phyloP scores from a whole-genome alignment of 2,888 invertebrate species.

The Euplagia quadripunctaria region DNA sequence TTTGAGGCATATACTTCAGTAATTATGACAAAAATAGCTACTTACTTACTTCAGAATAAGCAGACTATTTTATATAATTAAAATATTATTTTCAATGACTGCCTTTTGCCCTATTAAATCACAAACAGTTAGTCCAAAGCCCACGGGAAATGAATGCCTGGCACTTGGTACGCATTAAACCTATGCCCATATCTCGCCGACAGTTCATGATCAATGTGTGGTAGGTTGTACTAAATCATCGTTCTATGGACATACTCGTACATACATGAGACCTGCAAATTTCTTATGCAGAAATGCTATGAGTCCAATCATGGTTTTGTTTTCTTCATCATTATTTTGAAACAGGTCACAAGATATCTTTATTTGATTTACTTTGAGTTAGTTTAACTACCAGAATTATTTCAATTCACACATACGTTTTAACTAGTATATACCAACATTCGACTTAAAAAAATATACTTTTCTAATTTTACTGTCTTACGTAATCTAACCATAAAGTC shows the following conservation, averaged over 20 bases:
- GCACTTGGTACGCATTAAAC: conserved; percentile 22
- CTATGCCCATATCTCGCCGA: conserved; percentile 20
- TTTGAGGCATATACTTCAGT: not conserved
- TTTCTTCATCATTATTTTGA: not conserved
- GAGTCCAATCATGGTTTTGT: not conserved
- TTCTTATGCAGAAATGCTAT: not conserved
- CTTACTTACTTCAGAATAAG: not conserved
- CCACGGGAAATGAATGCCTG: conserved; percentile 20
- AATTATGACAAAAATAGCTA: not conserved
- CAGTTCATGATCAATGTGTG: conserved; percentile 25
- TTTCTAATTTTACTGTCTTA: too few relatives aligned
- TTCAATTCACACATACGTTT: not conserved
- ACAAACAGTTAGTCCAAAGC: conserved; percentile 5
- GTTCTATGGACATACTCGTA: not conserved
- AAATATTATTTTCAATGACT: not conserved
- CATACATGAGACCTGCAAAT: conserved; percentile 13
- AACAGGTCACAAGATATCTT: not conserved
- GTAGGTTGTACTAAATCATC: conserved; percentile 22
- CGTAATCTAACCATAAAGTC: not conserved
- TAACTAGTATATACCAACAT: too few relatives aligned
- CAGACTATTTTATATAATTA: not conserved
- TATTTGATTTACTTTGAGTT: not conserved
- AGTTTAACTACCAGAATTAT: not conserved
- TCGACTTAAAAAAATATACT: not conserved
- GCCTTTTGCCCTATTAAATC: not conserved